These are phyloP conservation scores for Lepilemur septentrionalis DNA, from an alignment of 2,797 vertebrate genomes.

Conservation along the genomic window DNA sequence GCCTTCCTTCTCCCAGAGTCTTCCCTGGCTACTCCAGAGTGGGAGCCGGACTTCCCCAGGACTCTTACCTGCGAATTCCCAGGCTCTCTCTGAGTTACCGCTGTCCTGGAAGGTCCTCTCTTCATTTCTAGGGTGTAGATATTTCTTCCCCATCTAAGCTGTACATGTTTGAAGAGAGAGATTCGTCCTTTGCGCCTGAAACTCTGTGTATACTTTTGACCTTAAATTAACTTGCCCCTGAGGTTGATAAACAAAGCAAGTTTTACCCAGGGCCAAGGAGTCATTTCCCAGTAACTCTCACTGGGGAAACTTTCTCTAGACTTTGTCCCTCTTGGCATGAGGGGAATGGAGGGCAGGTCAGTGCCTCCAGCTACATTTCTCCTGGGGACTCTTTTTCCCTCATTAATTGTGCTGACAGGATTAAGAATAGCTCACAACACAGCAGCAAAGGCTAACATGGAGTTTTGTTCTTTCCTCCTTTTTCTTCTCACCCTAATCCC, in stretches of 20 bases:
- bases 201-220: neutral
- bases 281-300: conserved; percentile 60
- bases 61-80: neutral
- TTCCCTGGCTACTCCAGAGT: neutral
- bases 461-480: neutral
- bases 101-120: neutral
- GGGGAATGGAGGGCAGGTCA: conserved; percentile 3
- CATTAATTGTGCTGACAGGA: conserved; percentile 58
- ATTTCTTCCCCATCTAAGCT: neutral
- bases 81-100: neutral
- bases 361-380: conserved; percentile 49
- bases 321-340: conserved; percentile 28
- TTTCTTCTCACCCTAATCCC: neutral
- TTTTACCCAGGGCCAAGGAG: neutral
- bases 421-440: conserved; percentile 61
- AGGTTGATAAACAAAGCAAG: neutral
- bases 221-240: conserved; percentile 1
- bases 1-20: neutral
- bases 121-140: neutral
- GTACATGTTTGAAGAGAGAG: neutral
- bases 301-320: conserved; percentile 50
- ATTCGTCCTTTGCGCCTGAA: neutral
- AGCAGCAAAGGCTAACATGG: neutral
- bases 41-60: neutral
- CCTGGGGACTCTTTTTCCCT: conserved; percentile 55